A percentile compares a stretch with the other conserved stretches of the same genome.
These are phyloP conservation scores for Odontocolon sp. DNA, from an alignment of 2,888 invertebrate species.

Conservation along the genomic window DNA sequence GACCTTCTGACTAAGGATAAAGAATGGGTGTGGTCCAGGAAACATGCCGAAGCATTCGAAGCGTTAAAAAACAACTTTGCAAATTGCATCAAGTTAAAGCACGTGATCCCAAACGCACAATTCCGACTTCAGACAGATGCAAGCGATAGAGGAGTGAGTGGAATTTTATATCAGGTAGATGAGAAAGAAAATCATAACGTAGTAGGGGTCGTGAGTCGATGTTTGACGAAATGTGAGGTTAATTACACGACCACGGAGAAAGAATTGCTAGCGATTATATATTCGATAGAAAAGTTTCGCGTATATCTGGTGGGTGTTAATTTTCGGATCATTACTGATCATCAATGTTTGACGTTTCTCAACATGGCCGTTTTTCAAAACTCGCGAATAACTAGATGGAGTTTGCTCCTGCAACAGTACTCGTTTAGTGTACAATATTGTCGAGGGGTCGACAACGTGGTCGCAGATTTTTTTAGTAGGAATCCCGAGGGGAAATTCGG, in stretches of 20 bases:
- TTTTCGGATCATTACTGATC: too few species aligned
- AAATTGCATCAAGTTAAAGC: not conserved
- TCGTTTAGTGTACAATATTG: constrained; percentile 60
- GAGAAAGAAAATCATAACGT: constrained; percentile 21
- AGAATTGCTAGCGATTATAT: too few species aligned
- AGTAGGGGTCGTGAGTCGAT: constrained; percentile 62
- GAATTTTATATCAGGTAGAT: constrained; percentile 51
- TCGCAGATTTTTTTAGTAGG: too few species aligned
- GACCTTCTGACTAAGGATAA: not conserved
- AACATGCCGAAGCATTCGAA: not conserved
- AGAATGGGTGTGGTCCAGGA: not conserved
- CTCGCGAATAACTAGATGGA: constrained; percentile 65
- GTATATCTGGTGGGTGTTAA: too few species aligned
- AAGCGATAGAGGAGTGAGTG: constrained; percentile 48
- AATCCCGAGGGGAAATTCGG: too few species aligned
- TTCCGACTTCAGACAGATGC: not conserved
- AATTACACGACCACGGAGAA: too few species aligned
- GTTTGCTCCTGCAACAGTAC: constrained; percentile 64
- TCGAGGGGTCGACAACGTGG: constrained; percentile 63
- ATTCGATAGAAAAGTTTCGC: too few species aligned
- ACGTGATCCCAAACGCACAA: constrained; percentile 9
- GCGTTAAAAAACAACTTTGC: not conserved
- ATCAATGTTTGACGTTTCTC: too few species aligned
- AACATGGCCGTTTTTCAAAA: too few species aligned
- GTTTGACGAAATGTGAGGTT: constrained; percentile 45